A percentile compares a stretch with the other conserved stretches of the same genome.
Evolutionary conservation across 2,888 invertebrate genomes (phyloP).

Genomic region (Andrena haemorrhoa): DNA sequence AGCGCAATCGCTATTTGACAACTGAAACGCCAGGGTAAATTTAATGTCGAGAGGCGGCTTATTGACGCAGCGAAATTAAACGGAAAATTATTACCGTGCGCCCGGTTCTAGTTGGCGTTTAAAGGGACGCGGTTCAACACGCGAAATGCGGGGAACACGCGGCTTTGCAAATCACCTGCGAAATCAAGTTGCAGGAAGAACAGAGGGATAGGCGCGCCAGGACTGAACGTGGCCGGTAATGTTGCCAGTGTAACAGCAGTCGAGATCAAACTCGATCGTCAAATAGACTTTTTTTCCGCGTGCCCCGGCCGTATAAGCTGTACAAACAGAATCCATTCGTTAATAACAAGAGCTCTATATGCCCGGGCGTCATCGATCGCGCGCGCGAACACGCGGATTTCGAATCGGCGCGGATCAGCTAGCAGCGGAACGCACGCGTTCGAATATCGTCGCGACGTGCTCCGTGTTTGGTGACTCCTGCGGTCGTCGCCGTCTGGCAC

Average conservation of each 20-base stretch:
- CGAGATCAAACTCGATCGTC: constrained; percentile 43
- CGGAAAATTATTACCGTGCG: constrained; percentile 45
- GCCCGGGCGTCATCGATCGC: constrained; percentile 37
- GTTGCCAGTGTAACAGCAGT: constrained; percentile 32
- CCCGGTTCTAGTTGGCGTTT: neutral
- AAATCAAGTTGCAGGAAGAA: constrained; percentile 42
- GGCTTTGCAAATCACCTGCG: constrained; percentile 24
- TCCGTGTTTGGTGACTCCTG: constrained; percentile 28
- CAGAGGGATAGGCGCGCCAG: constrained; percentile 11
- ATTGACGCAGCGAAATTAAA: constrained; percentile 45
- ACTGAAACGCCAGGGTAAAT: constrained; percentile 22
- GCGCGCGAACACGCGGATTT: neutral
- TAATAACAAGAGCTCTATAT: constrained; percentile 42
- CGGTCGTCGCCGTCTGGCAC: constrained; percentile 26
- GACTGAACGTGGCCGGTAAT: neutral
- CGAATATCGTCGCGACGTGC: constrained; percentile 21
- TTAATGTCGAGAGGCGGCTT: constrained; percentile 9
- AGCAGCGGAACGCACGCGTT: constrained; percentile 1
- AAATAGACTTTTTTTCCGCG: constrained; percentile 15
- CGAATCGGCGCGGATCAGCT: neutral
- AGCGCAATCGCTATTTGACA: constrained; percentile 4
- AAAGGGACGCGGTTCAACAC: constrained; percentile 7
- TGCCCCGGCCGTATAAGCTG: neutral
- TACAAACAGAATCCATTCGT: constrained; percentile 47
- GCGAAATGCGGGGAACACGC: constrained; percentile 1